Evolutionary conservation across 2,888 invertebrate genomes (phyloP), one percentile per base, ranked within the genome.

Genomic region (Drosophila nr. medialis): DNA sequence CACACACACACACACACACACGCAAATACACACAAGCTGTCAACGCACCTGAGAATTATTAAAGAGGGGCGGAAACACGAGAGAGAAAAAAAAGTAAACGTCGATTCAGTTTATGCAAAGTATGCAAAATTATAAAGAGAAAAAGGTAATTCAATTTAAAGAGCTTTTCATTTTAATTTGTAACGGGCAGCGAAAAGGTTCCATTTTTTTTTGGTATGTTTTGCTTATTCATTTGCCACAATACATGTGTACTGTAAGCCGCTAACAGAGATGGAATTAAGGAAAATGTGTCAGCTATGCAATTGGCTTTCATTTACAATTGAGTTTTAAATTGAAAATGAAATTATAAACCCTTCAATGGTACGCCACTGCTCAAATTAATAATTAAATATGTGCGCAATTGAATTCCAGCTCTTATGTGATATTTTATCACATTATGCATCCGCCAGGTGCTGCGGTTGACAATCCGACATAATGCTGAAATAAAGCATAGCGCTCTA

Each of bases 351-450:
- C 81, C 83, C 66, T 72, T 80, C 70, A 65, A 80, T 80, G 67
- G 72, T 55, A 62, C 40, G 61, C 36, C 13, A 51, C 64, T 60
- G 60, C 42, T 45, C 53, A 69, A 70, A 77, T 87, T 69, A 85
- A 87, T 87, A 69, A 87, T 87, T 85, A 42, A 85, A 82, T 77
- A 68, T 61, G 64, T 59, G 71, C 55, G 48, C 77, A 79, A 87
- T 87, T 85, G 71, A 87, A 85, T 85, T 79, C 64, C 54, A 56
- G 65, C 34, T 34, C 21, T 59, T 64, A 53, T 64, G 59, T 53
- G 64, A 50, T 58, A 77, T 63, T 61, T 61, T 48, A 63, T 56
- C 72, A 64, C 64, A 82, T 82, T 82, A 83, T 75, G 81, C 78
- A 87, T 85, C 84, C 85, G 85, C 78, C 83, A 50, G 45, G 78